Percentiles rank a stretch among this genome's conserved stretches.
phyloP scores from a whole-genome alignment of 2,113 vertebrate species.

The Kryptolebias marmoratus region DNA sequence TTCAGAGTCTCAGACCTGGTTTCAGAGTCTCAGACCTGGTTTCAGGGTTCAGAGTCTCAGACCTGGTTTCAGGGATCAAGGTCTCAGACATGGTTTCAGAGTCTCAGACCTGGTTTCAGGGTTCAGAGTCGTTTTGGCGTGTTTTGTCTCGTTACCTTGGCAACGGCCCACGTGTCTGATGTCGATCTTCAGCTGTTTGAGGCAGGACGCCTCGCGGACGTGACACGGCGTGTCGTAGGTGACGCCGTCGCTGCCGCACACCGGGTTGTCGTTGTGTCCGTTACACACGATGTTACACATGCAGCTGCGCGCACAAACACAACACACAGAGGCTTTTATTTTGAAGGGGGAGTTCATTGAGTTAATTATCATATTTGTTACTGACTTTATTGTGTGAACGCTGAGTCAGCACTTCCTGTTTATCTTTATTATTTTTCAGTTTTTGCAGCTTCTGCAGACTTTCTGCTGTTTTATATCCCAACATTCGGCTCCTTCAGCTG shows the following conservation, averaged over 20 bases:
- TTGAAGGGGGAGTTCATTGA: background rate
- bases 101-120: background rate
- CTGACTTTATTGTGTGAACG: too few species aligned
- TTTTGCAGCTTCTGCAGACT: background rate
- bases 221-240: slow-evolving; percentile 96
- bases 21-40: too few species aligned
- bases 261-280: slow-evolving; percentile 96
- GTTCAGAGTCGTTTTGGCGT: background rate
- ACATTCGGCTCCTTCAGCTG: too few species aligned
- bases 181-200: slow-evolving; percentile 96
- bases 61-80: background rate
- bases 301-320: slow-evolving; percentile 80
- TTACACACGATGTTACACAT: slow-evolving; percentile 99
- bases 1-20: too few species aligned
- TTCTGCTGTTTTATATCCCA: background rate
- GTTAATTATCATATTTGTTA: too few species aligned
- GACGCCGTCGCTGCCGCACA: slow-evolving; percentile 92
- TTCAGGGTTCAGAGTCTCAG: too few species aligned
- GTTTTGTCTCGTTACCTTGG: slow-evolving; percentile 81
- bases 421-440: too few species aligned
- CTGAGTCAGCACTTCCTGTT: too few species aligned
- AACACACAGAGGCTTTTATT: background rate
- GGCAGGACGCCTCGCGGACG: slow-evolving; percentile 94
- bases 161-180: slow-evolving; percentile 94
- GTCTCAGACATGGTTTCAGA: background rate